phyloP scores from a whole-genome alignment of 2,888 invertebrate genomes.

The Ichneumon xanthorius region DNA sequence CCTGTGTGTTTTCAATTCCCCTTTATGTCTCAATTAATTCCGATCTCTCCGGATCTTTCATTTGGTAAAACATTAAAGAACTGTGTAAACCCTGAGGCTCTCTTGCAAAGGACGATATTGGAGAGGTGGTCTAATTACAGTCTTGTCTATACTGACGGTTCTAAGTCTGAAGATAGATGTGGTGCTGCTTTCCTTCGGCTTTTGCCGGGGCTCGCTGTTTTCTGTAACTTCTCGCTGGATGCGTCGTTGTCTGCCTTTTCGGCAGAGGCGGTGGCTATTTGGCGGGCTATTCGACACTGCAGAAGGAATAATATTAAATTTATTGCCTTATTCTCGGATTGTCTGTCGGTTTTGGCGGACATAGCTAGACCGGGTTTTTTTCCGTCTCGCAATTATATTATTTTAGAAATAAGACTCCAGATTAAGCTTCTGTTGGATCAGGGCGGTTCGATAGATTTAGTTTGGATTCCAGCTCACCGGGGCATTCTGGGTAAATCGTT shows the following conservation, averaged over 20 bases:
- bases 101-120: neutral
- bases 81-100: neutral
- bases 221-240: neutral
- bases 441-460: neutral
- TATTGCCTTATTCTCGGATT: neutral
- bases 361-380: neutral
- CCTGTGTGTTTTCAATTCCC: no score
- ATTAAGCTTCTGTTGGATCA: neutral
- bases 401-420: slow-evolving; percentile 6
- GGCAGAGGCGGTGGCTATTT: neutral
- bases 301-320: neutral
- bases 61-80: no score
- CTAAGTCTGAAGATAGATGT: neutral
- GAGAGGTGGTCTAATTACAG: neutral
- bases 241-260: neutral
- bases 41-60: no score
- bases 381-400: neutral
- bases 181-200: neutral
- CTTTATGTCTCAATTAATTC: no score
- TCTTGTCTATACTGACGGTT: neutral
- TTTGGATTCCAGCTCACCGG: slow-evolving; percentile 9
- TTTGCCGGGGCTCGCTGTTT: neutral
- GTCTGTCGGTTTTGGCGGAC: neutral
- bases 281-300: neutral
- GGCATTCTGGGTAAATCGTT: neutral